Evolutionary conservation across 2,888 invertebrate genomes (phyloP).

Genomic region (Melanargia galathea): DNA sequence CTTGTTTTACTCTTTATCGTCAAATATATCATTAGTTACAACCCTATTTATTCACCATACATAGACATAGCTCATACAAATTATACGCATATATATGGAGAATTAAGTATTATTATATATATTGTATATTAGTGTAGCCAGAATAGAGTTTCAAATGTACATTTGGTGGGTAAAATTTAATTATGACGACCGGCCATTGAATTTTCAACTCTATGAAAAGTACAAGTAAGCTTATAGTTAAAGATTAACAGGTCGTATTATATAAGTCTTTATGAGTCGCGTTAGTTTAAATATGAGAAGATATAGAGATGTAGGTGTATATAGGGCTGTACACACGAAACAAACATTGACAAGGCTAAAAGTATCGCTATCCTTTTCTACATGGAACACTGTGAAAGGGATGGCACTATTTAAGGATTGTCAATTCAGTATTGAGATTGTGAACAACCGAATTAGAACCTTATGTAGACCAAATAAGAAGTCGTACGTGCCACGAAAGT

Average conservation of each 20-base stretch:
- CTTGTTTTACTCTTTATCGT: not conserved
- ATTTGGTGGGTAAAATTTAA: too few species aligned
- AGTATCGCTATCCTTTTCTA: too few species aligned
- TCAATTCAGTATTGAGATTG: not conserved
- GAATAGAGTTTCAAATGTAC: slow-evolving; percentile 6
- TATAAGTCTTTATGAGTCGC: not conserved
- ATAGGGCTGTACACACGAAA: too few species aligned
- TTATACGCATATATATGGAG: not conserved
- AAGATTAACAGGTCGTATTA: slow-evolving; percentile 3
- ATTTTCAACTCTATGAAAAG: not conserved
- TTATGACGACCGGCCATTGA: too few species aligned
- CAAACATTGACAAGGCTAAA: too few species aligned
- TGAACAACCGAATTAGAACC: not conserved
- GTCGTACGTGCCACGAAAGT: slow-evolving; percentile 5
- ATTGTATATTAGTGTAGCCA: not conserved
- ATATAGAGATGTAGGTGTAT: not conserved
- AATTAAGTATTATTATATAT: not conserved
- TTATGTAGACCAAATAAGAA: not conserved
- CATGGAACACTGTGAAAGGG: too few species aligned
- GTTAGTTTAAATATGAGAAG: slow-evolving; percentile 9
- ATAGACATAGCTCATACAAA: slow-evolving; percentile 10
- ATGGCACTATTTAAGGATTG: too few species aligned
- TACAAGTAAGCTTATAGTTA: not conserved
- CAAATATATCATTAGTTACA: slow-evolving; percentile 3
- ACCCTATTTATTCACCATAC: slow-evolving; percentile 4